Percentiles rank a stretch among this genome's conserved stretches.
Conservation (phyloP, 1,140 invertebrate species). For the Gryon sp. region DNA sequence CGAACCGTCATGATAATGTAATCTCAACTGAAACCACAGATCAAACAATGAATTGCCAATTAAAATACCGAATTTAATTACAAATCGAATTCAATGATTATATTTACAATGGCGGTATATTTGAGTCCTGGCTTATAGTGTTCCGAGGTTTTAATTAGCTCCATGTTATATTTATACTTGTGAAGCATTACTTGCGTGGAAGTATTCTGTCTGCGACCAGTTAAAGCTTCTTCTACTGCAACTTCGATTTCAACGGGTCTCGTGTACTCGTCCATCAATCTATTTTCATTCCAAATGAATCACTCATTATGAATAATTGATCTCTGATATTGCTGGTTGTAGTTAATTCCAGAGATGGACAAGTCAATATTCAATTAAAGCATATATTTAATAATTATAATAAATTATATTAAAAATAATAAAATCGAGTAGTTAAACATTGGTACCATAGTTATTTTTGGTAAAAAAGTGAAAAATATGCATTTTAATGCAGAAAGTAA, state of each 20-base stretch:
- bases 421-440: too few relatives aligned
- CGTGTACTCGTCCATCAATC: constrained; percentile 84
- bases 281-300: constrained; percentile 67
- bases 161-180: constrained; percentile 90
- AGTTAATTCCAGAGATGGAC: too few relatives aligned
- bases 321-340: too few relatives aligned
- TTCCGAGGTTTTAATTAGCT: constrained; percentile 89
- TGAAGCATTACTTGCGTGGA: constrained; percentile 87
- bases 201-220: constrained; percentile 89
- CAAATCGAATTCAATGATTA: constrained; percentile 13
- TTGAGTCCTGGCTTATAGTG: constrained; percentile 93
- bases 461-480: too few relatives aligned
- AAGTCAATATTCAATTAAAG: too few relatives aligned
- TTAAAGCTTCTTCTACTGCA: constrained; percentile 88
- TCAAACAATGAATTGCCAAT: constrained; percentile 15
- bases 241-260: constrained; percentile 88
- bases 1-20: constrained; percentile 87
- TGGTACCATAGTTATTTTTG: too few relatives aligned
- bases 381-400: constrained; percentile 6
- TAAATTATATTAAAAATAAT: too few relatives aligned
- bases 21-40: constrained; percentile 83
- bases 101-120: constrained; percentile 88
- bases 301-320: too few relatives aligned
- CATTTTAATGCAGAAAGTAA: too few relatives aligned
- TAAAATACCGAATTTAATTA: background rate